Percentiles rank a stretch among this genome's conserved stretches.
These are phyloP conservation scores for Oxygymnocypris stewartii DNA, from an alignment of 2,113 vertebrate species.

Conservation along the genomic window DNA sequence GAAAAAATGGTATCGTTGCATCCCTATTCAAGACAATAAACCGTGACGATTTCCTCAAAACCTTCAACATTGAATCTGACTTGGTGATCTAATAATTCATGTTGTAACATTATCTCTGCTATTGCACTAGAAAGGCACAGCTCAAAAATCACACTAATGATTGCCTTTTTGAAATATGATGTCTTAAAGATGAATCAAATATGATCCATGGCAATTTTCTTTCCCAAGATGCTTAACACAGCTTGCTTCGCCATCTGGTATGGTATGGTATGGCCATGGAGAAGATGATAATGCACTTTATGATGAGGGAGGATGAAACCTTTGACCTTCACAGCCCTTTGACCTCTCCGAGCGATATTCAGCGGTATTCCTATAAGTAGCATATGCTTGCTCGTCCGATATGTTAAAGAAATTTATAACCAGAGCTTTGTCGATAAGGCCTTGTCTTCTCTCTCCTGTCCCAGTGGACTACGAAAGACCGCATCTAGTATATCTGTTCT, in stretches of 20 bases:
- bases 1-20: too few species aligned
- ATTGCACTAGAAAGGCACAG: not conserved
- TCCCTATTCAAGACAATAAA: not conserved
- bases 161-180: constrained; percentile 78
- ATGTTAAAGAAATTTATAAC: constrained; percentile 75
- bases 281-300: constrained; percentile 75
- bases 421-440: constrained; percentile 42
- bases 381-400: constrained; percentile 73
- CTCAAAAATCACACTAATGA: constrained; percentile 59
- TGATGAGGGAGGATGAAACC: constrained; percentile 78
- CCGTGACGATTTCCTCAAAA: not conserved
- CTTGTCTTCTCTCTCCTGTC: not conserved
- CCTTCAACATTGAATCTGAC: not conserved
- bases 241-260: constrained; percentile 76
- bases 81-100: not conserved
- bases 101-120: constrained; percentile 32
- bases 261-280: constrained; percentile 65
- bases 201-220: constrained; percentile 71
- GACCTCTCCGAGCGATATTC: constrained; percentile 73
- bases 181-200: constrained; percentile 72
- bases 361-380: constrained; percentile 78
- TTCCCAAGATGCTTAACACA: constrained; percentile 70
- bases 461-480: not conserved
- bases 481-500: not conserved
- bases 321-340: constrained; percentile 80